Conservation (phyloP, 2,797 vertebrate genomes). For the Parauchenoglanis punctatus region DNA sequence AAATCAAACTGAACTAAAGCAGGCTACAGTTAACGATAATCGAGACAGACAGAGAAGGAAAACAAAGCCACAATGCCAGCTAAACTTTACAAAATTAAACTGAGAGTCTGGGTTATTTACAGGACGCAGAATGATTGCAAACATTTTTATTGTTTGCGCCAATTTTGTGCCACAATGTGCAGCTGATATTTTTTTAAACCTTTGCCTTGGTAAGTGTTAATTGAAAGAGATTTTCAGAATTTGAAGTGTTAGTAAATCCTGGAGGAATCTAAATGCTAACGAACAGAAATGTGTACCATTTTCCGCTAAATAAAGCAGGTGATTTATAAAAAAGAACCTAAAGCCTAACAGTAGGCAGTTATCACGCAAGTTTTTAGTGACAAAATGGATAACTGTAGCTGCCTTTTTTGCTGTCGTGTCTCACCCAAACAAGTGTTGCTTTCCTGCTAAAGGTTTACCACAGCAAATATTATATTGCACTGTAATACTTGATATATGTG, state of each 20-base stretch:
- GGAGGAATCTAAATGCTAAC: not conserved
- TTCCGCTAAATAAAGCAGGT: not conserved
- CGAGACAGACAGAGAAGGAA: not conserved
- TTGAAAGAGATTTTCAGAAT: not conserved
- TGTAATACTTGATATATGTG: not conserved
- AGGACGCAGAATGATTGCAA: not conserved
- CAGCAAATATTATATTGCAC: not conserved
- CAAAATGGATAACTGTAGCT: not conserved
- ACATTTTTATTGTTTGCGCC: not conserved
- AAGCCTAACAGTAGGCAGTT: not conserved
- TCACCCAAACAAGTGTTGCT: not conserved
- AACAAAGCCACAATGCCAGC: not conserved
- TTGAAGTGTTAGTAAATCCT: not conserved
- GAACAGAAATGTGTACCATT: not conserved
- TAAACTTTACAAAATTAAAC: not conserved
- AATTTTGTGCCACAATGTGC: no score
- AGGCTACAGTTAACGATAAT: not conserved
- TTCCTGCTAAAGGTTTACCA: not conserved
- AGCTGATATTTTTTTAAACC: not conserved
- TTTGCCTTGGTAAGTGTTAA: not conserved
- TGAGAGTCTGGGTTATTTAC: not conserved
- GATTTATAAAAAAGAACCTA: not conserved
- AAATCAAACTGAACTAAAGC: not conserved
- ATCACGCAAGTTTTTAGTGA: not conserved
- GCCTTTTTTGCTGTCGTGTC: not conserved